Evolutionary conservation across 2,888 invertebrate genomes (phyloP).

Genomic region (Leptinotarsa rubiginosa): DNA sequence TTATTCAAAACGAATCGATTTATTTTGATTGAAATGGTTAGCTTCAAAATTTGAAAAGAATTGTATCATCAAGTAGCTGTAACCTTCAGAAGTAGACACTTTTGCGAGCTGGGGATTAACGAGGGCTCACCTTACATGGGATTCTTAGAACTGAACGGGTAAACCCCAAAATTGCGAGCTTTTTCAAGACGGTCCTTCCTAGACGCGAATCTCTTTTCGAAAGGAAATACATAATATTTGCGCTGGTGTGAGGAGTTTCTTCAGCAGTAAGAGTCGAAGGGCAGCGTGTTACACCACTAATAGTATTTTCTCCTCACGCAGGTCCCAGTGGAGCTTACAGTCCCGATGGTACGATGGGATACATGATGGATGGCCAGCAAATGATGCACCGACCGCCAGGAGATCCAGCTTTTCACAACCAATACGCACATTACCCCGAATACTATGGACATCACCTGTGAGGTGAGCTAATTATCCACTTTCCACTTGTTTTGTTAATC

Average conservation of each 20-base stretch:
- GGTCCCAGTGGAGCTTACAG: slow-evolving; percentile 96
- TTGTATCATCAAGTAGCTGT: no score
- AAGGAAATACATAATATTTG: not conserved
- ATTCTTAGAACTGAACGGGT: no score
- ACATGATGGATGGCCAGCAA: slow-evolving; percentile 98
- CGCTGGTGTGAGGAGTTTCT: slow-evolving; percentile 38
- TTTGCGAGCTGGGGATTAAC: no score
- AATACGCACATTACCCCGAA: slow-evolving; percentile 92
- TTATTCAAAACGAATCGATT: no score
- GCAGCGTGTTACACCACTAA: slow-evolving; percentile 73
- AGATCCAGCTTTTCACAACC: slow-evolving; percentile 93
- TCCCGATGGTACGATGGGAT: slow-evolving; percentile 95
- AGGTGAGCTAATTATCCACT: slow-evolving; percentile 56
- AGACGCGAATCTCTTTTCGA: no score
- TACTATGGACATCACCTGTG: slow-evolving; percentile 95
- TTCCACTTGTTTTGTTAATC: not conserved
- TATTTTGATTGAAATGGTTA: no score
- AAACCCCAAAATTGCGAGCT: no score
- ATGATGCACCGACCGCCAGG: slow-evolving; percentile 97
- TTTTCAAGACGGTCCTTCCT: no score
- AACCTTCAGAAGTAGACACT: no score
- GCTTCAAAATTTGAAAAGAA: no score
- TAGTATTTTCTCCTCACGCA: slow-evolving; percentile 92
- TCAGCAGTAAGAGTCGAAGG: slow-evolving; percentile 59
- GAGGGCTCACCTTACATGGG: no score